Percentiles rank a stretch among this genome's conserved stretches.
These are phyloP conservation scores for Conistra vaccinii DNA, from an alignment of 2,888 invertebrate species.

Conservation along the genomic window DNA sequence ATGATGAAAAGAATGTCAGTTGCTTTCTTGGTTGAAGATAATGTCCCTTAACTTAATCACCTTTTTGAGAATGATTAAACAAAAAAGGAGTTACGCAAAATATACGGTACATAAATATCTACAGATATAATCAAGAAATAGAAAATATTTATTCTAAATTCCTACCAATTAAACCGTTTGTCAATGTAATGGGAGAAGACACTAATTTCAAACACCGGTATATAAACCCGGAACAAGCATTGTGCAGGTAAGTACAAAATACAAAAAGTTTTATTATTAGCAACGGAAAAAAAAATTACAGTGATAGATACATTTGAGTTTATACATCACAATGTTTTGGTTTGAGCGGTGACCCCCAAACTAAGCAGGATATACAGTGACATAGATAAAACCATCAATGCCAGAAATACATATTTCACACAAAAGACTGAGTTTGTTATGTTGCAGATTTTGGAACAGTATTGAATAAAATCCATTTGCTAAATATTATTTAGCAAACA, in stretches of 20 bases:
- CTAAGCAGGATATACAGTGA: too few relatives aligned
- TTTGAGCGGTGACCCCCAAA: too few relatives aligned
- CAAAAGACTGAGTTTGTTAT: too few relatives aligned
- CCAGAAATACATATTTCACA: too few relatives aligned
- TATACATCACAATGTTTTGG: too few relatives aligned
- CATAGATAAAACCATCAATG: neutral
- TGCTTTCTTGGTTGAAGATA: neutral
- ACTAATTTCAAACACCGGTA: neutral
- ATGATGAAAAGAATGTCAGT: neutral
- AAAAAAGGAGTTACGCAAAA: neutral
- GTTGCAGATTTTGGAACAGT: neutral
- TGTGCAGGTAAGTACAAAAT: too few relatives aligned
- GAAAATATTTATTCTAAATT: neutral
- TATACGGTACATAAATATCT: neutral
- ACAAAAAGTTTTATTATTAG: too few relatives aligned
- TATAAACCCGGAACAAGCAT: neutral
- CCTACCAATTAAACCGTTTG: neutral
- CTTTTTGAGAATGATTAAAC: neutral
- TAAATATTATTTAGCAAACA: too few relatives aligned
- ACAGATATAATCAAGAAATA: neutral
- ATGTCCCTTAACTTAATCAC: neutral
- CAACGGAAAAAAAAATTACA: too few relatives aligned
- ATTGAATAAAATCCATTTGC: neutral
- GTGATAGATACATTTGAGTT: too few relatives aligned
- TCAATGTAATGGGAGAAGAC: neutral